Percentiles rank a stretch among this genome's conserved stretches.
Conservation (phyloP, 2,113 vertebrate genomes). For the Seriola rivoliana region DNA sequence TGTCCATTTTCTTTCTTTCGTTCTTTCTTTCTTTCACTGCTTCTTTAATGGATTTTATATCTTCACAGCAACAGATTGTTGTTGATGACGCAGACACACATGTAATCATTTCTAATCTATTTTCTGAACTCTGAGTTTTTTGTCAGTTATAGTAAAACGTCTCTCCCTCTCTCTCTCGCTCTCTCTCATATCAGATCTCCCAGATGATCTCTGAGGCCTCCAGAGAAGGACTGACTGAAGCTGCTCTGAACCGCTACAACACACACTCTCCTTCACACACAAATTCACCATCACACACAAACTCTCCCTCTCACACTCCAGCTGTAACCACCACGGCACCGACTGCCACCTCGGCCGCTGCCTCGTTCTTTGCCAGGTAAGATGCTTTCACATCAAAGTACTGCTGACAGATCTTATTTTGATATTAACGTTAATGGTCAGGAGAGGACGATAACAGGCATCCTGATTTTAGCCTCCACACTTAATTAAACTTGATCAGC, state of each 20-base stretch:
- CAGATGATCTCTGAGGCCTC: slow-evolving; percentile 91
- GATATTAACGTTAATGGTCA: neutral
- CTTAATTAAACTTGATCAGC: no score
- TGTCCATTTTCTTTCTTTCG: neutral
- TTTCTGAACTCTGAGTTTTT: neutral
- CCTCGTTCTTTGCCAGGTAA: slow-evolving; percentile 98
- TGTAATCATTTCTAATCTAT: neutral
- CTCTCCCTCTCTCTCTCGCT: neutral
- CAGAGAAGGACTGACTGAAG: slow-evolving; percentile 91
- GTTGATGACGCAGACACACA: neutral
- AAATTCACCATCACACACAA: slow-evolving; percentile 79
- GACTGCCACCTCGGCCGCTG: slow-evolving; percentile 91
- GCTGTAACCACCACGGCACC: slow-evolving; percentile 84
- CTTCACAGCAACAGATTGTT: neutral
- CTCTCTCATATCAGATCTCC: slow-evolving; percentile 87
- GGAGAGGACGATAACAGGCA: neutral
- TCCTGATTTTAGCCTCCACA: neutral
- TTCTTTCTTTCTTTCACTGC: neutral
- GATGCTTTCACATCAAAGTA: neutral
- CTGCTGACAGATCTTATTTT: neutral
- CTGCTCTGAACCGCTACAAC: slow-evolving; percentile 91
- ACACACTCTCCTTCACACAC: slow-evolving; percentile 89
- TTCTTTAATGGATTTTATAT: neutral
- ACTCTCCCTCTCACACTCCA: slow-evolving; percentile 84
- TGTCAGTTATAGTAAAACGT: neutral